Percentiles rank a stretch among this genome's conserved stretches.
Evolutionary conservation across 2,888 invertebrate species (phyloP).

Genomic region (Brassicogethes aeneus): DNA sequence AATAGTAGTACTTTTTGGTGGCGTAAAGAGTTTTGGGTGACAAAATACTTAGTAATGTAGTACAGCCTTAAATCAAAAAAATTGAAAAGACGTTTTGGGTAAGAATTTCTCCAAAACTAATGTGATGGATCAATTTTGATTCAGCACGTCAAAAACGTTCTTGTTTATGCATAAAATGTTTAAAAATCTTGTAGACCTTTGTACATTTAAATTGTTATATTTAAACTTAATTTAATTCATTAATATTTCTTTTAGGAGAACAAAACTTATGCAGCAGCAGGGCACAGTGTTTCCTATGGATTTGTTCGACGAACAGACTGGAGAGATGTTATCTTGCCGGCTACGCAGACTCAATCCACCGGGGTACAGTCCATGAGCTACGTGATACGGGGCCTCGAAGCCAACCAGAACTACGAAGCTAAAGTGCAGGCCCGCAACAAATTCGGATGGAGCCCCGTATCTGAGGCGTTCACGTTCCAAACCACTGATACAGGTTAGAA

Average conservation of each 20-base stretch:
- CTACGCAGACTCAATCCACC: constrained; percentile 31
- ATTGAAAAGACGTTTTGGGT: too few relatives aligned
- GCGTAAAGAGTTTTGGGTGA: too few relatives aligned
- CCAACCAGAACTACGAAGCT: constrained; percentile 57
- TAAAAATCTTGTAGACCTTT: too few relatives aligned
- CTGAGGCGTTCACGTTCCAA: constrained; percentile 53
- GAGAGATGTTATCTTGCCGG: constrained; percentile 51
- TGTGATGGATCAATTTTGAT: too few relatives aligned
- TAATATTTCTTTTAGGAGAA: constrained; percentile 29
- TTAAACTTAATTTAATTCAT: background rate
- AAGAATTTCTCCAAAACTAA: too few relatives aligned
- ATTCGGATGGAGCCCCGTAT: constrained; percentile 57
- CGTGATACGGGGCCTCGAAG: constrained; percentile 55
- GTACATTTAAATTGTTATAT: background rate
- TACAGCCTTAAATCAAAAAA: too few relatives aligned
- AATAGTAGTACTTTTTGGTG: too few relatives aligned
- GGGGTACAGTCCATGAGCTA: constrained; percentile 57
- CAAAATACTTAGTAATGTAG: too few relatives aligned
- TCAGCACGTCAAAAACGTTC: too few relatives aligned
- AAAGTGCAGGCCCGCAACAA: constrained; percentile 57
- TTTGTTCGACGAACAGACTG: constrained; percentile 43
- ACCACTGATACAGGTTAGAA: constrained; percentile 54
- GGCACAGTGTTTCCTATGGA: constrained; percentile 28
- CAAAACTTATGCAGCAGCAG: constrained; percentile 30
- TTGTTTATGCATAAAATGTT: too few relatives aligned